Evolutionary conservation across 2,113 vertebrate species (phyloP).

Genomic region (Aix galericulata): DNA sequence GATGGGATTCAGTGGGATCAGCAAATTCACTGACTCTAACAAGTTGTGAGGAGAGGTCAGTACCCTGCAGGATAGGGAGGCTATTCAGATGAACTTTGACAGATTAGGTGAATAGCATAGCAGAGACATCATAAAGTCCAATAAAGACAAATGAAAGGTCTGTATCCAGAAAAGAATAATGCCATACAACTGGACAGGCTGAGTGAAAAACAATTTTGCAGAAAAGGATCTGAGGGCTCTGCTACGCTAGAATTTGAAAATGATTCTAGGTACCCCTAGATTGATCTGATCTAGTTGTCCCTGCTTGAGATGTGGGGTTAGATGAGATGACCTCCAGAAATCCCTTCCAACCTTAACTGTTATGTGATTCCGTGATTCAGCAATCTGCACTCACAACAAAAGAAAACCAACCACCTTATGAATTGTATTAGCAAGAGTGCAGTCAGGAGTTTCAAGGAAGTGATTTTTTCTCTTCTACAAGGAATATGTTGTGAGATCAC

Average conservation of each 20-base stretch:
- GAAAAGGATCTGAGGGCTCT: not conserved
- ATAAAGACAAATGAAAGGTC: not conserved
- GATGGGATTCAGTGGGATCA: not conserved
- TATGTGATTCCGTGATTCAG: not conserved
- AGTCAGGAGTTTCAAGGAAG: not conserved
- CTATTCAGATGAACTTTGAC: not conserved
- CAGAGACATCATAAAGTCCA: not conserved
- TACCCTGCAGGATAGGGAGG: not conserved
- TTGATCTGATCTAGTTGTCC: not conserved
- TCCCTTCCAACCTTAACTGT: not conserved
- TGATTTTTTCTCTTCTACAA: not conserved
- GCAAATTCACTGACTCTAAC: not conserved
- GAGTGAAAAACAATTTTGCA: not conserved
- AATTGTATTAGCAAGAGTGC: not conserved
- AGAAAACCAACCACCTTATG: not conserved
- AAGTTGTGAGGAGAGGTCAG: not conserved
- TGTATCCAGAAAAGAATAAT: not conserved
- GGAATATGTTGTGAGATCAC: not conserved
- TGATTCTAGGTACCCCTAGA: not conserved
- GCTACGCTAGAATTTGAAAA: not conserved
- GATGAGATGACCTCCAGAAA: not conserved
- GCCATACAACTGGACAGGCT: not conserved
- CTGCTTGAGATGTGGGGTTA: not conserved
- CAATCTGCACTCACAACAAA: not conserved
- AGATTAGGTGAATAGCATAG: not conserved